Base-by-base conservation (phyloP, 2,113 vertebrate species). In the Semnornis frantzii region DNA sequence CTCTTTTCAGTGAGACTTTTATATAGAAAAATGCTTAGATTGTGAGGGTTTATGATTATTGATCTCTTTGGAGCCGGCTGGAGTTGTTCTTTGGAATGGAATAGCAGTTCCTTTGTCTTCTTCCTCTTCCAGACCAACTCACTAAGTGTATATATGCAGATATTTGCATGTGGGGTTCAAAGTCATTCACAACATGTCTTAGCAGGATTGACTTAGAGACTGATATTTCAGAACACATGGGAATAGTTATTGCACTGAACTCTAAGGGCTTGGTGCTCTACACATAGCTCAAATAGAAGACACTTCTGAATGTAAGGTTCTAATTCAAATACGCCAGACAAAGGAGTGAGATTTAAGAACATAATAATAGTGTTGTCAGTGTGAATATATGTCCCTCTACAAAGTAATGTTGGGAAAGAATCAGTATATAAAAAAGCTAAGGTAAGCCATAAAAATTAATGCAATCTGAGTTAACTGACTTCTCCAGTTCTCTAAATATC, bases 401-500 rank as follows among this genome's bases (percentile, higher is more conserved):
- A 79, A 69, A 89, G 54, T 34, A 72, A 39, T 55, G 15, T 14
- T 46, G 33, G 65, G 77, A 69, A 75, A 78, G 78, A 90, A 87
- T 79, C 62, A 21, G 6, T 30, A 31, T 62, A 30, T 52, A 50
- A 65, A 82, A 85, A 84, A 90, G 19, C 3, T 34, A 58, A 74
- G 11, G 25, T 65, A 58, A 30, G 9, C 42, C 30, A 28, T 62
- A 58, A 37, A 81, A 87, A 17, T 20, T 55, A 75, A 62, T 78
- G 80, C 14, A 78, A 50, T 42, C 39, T n/a, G 58, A 75, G 23
- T 27, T 59, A 89, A 69, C 30, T 0, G 6, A 28, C 37, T 92
- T 88, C 34, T 90, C 58, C 55, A 44, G 28, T 62, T 78, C 57
- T 31, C 14, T 89, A 75, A 90, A 60, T 81, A 78, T 65, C 55